Percentiles rank a stretch among this genome's conserved stretches.
phyloP scores from a whole-genome alignment of 2,797 vertebrate species.

The Urophycis tenuis region DNA sequence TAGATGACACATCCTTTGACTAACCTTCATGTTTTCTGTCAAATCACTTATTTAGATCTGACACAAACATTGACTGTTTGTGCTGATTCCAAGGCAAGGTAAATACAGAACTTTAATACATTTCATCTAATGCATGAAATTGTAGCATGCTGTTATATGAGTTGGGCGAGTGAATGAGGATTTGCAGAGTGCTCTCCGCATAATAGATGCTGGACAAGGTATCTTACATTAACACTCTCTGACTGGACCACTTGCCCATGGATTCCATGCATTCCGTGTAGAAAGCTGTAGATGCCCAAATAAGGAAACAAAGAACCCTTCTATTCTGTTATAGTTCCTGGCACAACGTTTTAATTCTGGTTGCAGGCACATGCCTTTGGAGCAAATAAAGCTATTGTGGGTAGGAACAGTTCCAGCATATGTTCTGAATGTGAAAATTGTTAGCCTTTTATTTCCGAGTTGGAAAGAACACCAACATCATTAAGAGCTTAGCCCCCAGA shows the following conservation, averaged over 20 bases:
- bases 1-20: neutral
- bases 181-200: neutral
- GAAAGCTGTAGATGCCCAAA: conserved; percentile 52
- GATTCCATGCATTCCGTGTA: conserved; percentile 61
- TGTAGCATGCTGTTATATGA: neutral
- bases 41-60: neutral
- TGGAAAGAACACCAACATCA: conserved; percentile 5
- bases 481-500: neutral
- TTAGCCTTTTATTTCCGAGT: conserved; percentile 20
- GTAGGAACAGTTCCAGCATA: conserved; percentile 27
- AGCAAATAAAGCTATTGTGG: conserved; percentile 36
- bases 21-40: neutral
- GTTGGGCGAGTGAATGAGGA: neutral
- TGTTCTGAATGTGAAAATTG: conserved; percentile 33
- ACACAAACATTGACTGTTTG: neutral
- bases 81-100: neutral
- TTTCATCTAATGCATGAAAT: neutral
- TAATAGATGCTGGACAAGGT: conserved; percentile 18
- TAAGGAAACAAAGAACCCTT: conserved; percentile 49
- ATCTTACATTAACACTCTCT: conserved; percentile 40
- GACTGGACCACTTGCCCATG: conserved; percentile 40
- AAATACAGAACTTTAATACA: neutral
- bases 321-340: conserved; percentile 45
- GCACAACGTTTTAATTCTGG: conserved; percentile 46
- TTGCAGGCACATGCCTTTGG: conserved; percentile 30